Evolutionary conservation across 1,140 invertebrate species (phyloP).

Genomic region (Drosophila paulistorum): DNA sequence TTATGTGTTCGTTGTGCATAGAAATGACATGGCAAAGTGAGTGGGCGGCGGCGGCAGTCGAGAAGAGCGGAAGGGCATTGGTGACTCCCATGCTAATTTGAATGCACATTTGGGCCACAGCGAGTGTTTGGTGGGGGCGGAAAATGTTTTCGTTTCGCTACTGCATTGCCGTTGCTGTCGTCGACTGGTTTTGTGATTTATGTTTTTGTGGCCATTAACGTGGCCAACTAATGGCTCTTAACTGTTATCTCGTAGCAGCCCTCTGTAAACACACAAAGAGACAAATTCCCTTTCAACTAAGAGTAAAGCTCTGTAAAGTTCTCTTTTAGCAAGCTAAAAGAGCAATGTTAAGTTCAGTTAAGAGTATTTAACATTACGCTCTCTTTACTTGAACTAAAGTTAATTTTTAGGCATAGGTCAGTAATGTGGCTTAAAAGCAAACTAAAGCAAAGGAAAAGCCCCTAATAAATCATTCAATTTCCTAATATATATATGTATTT

Average conservation of each 20-base stretch:
- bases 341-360: neutral
- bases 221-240: neutral
- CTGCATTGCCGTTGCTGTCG: slow-evolving; percentile 46
- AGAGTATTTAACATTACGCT: slow-evolving; percentile 16
- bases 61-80: neutral
- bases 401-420: slow-evolving; percentile 45
- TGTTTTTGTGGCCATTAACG: slow-evolving; percentile 31
- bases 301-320: neutral
- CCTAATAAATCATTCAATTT: slow-evolving; percentile 49
- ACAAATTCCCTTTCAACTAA: slow-evolving; percentile 27
- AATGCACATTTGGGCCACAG: slow-evolving; percentile 76
- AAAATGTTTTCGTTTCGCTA: slow-evolving; percentile 5
- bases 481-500: slow-evolving; percentile 22
- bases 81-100: slow-evolving; percentile 63
- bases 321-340: neutral
- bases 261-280: slow-evolving; percentile 36
- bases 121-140: neutral
- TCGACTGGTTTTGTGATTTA: slow-evolving; percentile 48
- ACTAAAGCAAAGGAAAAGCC: slow-evolving; percentile 35
- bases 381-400: neutral
- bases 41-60: neutral
- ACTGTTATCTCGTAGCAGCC: neutral
- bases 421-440: slow-evolving; percentile 43
- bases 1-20: slow-evolving; percentile 78
- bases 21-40: slow-evolving; percentile 62